These are phyloP conservation scores for Odontesthes bonariensis DNA, from an alignment of 2,113 vertebrate genomes.

Conservation along the genomic window DNA sequence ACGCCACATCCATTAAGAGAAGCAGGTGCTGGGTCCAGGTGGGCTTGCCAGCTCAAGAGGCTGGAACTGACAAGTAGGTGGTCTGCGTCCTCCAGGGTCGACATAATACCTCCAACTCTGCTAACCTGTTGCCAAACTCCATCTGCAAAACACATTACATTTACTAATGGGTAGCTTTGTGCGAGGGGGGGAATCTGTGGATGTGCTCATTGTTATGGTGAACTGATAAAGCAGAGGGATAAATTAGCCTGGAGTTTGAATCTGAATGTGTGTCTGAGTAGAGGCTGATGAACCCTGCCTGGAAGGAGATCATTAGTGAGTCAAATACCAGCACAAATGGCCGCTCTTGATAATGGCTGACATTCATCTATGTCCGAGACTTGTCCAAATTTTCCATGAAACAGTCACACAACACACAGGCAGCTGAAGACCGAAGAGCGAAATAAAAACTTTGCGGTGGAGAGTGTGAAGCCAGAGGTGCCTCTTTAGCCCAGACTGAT, in stretches of 20 bases:
- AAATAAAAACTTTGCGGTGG: slow-evolving; percentile 8
- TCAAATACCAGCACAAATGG: slow-evolving; percentile 80
- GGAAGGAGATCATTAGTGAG: slow-evolving; percentile 79
- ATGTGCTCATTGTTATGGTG: slow-evolving; percentile 23
- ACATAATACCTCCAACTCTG: slow-evolving; percentile 5
- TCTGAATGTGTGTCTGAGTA: slow-evolving; percentile 20
- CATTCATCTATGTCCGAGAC: slow-evolving; percentile 79
- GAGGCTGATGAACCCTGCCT: slow-evolving; percentile 63
- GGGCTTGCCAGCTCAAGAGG: slow-evolving; percentile 29
- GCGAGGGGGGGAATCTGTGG: neutral
- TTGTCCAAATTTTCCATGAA: slow-evolving; percentile 68
- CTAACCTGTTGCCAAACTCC: slow-evolving; percentile 9
- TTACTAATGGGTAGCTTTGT: neutral
- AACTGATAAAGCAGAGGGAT: slow-evolving; percentile 36
- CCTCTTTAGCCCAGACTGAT: neutral
- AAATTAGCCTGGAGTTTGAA: slow-evolving; percentile 50
- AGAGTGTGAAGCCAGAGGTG: neutral
- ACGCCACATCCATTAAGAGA: no score
- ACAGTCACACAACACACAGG: slow-evolving; percentile 44
- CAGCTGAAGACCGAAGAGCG: slow-evolving; percentile 40
- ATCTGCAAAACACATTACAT: neutral
- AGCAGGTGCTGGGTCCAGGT: slow-evolving; percentile 36
- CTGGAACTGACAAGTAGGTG: slow-evolving; percentile 8
- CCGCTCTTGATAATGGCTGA: slow-evolving; percentile 76
- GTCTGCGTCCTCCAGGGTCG: slow-evolving; percentile 4